Conservation (phyloP, 2,888 invertebrate genomes). For the Malacosoma neustria region DNA sequence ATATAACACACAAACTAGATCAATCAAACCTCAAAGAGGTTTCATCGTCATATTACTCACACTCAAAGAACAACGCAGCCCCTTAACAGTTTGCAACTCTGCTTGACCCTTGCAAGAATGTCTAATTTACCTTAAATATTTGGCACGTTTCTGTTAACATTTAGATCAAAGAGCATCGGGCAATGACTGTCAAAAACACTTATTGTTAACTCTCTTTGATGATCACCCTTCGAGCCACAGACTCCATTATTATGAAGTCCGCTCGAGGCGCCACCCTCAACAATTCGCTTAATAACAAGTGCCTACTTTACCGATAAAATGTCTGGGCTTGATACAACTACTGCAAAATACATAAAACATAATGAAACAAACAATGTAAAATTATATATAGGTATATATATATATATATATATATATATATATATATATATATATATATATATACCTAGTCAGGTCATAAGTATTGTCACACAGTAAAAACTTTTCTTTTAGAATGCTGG, state of each 20-base stretch:
- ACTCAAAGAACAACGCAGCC: neutral
- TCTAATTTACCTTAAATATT: slow-evolving; percentile 35
- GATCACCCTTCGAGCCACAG: slow-evolving; percentile 31
- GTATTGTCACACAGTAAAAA: no score
- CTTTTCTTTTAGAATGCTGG: no score
- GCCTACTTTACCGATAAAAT: no score
- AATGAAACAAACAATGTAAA: no score
- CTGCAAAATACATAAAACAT: no score
- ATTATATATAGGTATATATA: no score
- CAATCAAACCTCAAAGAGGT: no score
- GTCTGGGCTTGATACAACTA: no score
- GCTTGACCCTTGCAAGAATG: slow-evolving; percentile 16
- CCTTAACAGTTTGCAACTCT: slow-evolving; percentile 5
- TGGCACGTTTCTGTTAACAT: slow-evolving; percentile 28
- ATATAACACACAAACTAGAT: no score
- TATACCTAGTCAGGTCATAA: no score
- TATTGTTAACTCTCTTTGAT: slow-evolving; percentile 47
- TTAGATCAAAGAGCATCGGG: slow-evolving; percentile 43
- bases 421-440: no score
- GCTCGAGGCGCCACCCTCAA: slow-evolving; percentile 28
- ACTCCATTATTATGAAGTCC: slow-evolving; percentile 26
- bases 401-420: no score
- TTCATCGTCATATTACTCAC: neutral
- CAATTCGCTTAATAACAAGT: slow-evolving; percentile 25
- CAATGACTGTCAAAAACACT: slow-evolving; percentile 46